Evolutionary conservation across 2,797 vertebrate species (phyloP).

Genomic region (Coccyzus lansbergi): DNA sequence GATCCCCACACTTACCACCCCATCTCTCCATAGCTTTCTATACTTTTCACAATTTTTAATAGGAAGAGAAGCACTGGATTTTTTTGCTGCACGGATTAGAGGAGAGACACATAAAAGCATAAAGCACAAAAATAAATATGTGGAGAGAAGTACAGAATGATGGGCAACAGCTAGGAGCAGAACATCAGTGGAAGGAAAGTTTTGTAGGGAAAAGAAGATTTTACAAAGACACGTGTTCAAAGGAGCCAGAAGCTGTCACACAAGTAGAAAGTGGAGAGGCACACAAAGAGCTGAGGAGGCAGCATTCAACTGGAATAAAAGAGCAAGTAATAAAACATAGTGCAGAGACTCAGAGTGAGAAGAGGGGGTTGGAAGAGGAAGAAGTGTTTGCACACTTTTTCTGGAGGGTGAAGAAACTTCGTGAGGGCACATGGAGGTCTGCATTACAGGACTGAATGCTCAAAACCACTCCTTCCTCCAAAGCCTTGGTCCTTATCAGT

Average conservation of each 20-base stretch:
- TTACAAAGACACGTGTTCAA: conserved; percentile 29
- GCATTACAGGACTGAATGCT: neutral
- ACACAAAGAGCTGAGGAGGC: conserved; percentile 17
- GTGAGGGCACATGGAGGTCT: neutral
- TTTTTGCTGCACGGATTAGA: neutral
- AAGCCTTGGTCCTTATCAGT: neutral
- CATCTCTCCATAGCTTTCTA: neutral
- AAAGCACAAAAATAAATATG: conserved; percentile 17
- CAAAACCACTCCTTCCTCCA: neutral
- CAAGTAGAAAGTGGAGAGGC: conserved; percentile 25
- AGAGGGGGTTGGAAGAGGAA: neutral
- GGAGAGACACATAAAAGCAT: neutral
- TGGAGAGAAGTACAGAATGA: conserved; percentile 12
- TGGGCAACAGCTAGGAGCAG: neutral
- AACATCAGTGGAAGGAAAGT: conserved; percentile 10
- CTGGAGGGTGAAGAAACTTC: neutral
- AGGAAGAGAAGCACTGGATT: neutral
- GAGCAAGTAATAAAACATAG: neutral
- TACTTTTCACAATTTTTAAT: neutral
- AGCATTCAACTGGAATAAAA: conserved; percentile 22
- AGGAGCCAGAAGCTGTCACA: conserved; percentile 9
- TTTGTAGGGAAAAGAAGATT: conserved; percentile 16
- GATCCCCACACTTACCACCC: neutral
- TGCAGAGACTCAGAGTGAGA: neutral
- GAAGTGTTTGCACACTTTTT: neutral